Evolutionary conservation across 30 jellyfish, hydroid and myxozoan species (phyloP).

Genomic region (Hydractinia echinata): DNA sequence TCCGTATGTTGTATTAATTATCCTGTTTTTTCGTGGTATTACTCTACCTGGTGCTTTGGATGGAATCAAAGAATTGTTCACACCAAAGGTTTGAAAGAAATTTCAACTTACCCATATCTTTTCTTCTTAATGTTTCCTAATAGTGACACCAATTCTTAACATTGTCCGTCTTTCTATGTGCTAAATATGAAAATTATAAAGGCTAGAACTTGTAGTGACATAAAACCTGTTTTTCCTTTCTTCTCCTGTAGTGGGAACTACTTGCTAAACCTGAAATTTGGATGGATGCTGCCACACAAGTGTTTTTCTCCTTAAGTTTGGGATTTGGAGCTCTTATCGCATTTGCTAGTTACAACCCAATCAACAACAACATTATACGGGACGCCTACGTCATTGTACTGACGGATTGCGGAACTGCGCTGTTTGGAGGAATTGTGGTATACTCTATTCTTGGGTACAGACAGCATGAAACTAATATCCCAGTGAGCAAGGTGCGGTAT

Average conservation of each 20-base stretch:
- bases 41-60: constrained; percentile 18
- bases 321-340: constrained; percentile 88
- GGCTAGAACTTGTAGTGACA: neutral
- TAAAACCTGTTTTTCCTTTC: neutral
- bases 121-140: neutral
- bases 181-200: neutral
- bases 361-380: constrained; percentile 63
- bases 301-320: constrained; percentile 75
- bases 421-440: constrained; percentile 70
- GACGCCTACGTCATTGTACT: constrained; percentile 77
- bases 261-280: constrained; percentile 55
- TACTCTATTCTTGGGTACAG: constrained; percentile 85
- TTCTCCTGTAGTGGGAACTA: constrained; percentile 41
- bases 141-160: no score
- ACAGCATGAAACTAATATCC: constrained; percentile 37
- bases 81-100: neutral
- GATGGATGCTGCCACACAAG: constrained; percentile 92
- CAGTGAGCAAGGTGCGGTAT: constrained; percentile 36
- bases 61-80: neutral
- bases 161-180: no score
- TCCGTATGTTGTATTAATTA: constrained; percentile 19
- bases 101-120: neutral
- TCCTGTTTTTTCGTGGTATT: constrained; percentile 30
- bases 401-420: constrained; percentile 62
- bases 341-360: constrained; percentile 83